A percentile compares a stretch with the other conserved stretches of the same genome.
These are phyloP conservation scores for Hydrochoerus hydrochaeris DNA, from an alignment of 2,113 vertebrate genomes.

Conservation along the genomic window DNA sequence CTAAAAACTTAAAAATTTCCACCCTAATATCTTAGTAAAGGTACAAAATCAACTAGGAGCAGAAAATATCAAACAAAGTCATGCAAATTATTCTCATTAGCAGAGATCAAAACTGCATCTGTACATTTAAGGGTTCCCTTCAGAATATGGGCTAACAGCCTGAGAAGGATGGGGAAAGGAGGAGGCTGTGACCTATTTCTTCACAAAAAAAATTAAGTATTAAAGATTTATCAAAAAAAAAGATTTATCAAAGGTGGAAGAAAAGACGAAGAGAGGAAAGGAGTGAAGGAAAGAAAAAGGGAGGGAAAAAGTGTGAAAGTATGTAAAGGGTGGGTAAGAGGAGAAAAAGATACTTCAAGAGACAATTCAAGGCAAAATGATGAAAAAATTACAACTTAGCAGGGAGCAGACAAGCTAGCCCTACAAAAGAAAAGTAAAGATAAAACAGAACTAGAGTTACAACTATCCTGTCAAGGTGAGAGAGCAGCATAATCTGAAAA, in stretches of 20 bases:
- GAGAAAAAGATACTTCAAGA: background rate
- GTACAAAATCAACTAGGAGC: background rate
- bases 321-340: background rate
- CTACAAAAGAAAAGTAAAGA: constrained; percentile 32
- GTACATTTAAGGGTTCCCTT: background rate
- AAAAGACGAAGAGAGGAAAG: background rate
- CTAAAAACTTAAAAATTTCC: background rate
- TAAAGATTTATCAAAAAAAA: background rate
- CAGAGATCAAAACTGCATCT: background rate
- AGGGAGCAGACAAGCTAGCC: background rate
- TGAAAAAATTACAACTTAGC: background rate
- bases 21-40: background rate
- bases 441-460: background rate
- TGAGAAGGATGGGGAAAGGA: background rate
- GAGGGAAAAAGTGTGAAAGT: background rate
- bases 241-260: background rate
- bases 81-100: background rate
- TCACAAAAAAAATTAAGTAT: background rate
- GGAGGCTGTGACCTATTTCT: background rate
- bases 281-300: background rate
- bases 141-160: background rate
- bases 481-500: background rate
- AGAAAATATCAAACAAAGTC: background rate
- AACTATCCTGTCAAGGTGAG: background rate
- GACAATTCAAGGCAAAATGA: background rate